These are phyloP conservation scores for Gobiocypris rarus DNA, from an alignment of 2,113 vertebrate species.

Conservation along the genomic window DNA sequence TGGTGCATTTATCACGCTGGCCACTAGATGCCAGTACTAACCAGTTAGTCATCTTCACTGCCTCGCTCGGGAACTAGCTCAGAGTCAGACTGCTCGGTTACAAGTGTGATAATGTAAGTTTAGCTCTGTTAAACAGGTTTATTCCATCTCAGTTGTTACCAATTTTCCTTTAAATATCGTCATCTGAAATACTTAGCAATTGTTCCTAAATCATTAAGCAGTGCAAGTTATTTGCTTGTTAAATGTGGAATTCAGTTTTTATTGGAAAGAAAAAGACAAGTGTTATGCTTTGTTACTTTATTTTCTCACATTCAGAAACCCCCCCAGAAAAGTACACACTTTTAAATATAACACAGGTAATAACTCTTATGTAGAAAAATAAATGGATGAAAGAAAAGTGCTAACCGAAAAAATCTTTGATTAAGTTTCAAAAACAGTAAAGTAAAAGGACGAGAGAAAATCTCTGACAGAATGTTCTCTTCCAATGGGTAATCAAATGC, in stretches of 20 bases:
- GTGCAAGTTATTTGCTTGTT: neutral
- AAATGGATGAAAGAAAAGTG: conserved; percentile 71
- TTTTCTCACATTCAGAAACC: conserved; percentile 55
- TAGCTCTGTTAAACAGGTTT: neutral
- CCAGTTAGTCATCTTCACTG: neutral
- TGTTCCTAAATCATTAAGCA: neutral
- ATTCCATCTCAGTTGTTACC: neutral
- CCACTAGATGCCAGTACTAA: conserved; percentile 54
- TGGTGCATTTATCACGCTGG: neutral
- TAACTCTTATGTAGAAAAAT: conserved; percentile 68
- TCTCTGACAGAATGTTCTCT: neutral
- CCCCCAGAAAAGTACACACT: conserved; percentile 58
- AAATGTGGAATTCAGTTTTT: neutral
- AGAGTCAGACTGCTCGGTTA: neutral
- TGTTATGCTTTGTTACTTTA: conserved; percentile 53
- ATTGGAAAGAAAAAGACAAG: neutral
- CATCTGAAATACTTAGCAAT: neutral
- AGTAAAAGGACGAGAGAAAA: conserved; percentile 34
- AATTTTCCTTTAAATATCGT: neutral
- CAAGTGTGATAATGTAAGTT: too few relatives aligned
- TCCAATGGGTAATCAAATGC: conserved; percentile 28
- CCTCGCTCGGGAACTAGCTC: too few relatives aligned
- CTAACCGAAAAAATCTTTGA: conserved; percentile 66
- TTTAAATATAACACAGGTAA: conserved; percentile 66
- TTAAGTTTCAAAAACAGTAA: conserved; percentile 54